Evolutionary conservation across 1,140 invertebrate genomes (phyloP), one percentile per base, ranked within the genome.

Genomic region (Saxidomus purpurata): DNA sequence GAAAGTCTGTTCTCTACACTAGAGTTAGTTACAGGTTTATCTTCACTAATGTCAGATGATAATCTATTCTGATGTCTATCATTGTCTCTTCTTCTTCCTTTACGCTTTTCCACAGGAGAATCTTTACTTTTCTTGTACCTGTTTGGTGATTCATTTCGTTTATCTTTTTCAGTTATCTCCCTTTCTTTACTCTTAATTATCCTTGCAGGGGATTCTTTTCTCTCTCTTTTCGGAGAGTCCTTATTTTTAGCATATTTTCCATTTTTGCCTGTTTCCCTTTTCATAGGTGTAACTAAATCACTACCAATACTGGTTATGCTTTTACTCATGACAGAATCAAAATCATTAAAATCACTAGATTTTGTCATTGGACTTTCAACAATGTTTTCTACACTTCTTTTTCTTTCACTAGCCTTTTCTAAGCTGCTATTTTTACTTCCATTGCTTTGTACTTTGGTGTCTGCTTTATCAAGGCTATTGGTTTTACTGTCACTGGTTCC

Each of bases 301-400:
- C 86, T 88, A n/a, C 86, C 77, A 31, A 88, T 71, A 81, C 86
- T 88, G 15, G 86, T 88, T 36, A 88, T 77, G 80, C 86, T 88
- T 36, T 67, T 15, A 38, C 36, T 79, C 86, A 88, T 88, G 8
- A 67, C 59, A n/a, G 86, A 88, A 52, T 81, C 86, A 80, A 88
- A 81, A 55, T 88, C 86, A 88, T 47, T 67, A 38, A 80, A 49
- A 52, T 88, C 74, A 49, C 17, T 79, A n/a, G 86, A 88, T 47
- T 81, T 88, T 22, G 38, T 31, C 59, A 88, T 80, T 34, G 61
- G 80, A 31, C 80, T 63, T 63, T 82, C 80, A 17, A 34, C 15
- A 22, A 25, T 47, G 28, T 63, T 67, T 34, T 84, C 82, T 19
- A 52, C 17, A 36, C 38, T 67, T n/a, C 69, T 55, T 25, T 67